Evolutionary conservation across 2,113 vertebrate genomes (phyloP).

Genomic region (Octodon degus): DNA sequence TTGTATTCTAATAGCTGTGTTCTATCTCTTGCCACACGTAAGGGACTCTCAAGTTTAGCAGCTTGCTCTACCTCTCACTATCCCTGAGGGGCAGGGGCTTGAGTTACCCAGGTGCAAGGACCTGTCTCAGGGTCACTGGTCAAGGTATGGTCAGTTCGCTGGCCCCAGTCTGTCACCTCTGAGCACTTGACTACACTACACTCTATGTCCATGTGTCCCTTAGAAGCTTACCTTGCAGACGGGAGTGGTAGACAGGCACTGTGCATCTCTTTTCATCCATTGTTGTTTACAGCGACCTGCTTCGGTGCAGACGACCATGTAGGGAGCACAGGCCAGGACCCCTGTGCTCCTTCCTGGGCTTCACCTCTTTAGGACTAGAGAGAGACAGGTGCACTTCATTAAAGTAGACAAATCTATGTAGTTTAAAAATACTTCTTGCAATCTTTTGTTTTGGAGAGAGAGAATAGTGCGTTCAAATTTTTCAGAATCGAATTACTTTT

Average conservation of each 20-base stretch:
- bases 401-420: neutral
- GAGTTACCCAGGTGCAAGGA: neutral
- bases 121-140: neutral
- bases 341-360: neutral
- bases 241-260: too few relatives aligned
- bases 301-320: neutral
- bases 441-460: neutral
- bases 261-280: neutral
- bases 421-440: neutral
- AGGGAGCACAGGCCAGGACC: neutral
- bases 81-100: neutral
- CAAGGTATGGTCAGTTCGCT: neutral
- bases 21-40: neutral
- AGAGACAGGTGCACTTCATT: neutral
- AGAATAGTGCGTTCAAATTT: neutral
- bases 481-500: constrained; percentile 6
- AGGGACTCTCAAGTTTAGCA: neutral
- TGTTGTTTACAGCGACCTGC: neutral
- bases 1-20: neutral
- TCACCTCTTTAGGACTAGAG: neutral
- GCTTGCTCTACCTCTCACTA: neutral
- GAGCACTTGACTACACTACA: neutral
- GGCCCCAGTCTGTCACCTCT: neutral
- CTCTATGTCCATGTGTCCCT: neutral
- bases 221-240: neutral